A percentile compares a stretch with the other conserved stretches of the same genome.
Evolutionary conservation across 2,888 invertebrate species (phyloP).

Genomic region (Phyllotreta striolata): DNA sequence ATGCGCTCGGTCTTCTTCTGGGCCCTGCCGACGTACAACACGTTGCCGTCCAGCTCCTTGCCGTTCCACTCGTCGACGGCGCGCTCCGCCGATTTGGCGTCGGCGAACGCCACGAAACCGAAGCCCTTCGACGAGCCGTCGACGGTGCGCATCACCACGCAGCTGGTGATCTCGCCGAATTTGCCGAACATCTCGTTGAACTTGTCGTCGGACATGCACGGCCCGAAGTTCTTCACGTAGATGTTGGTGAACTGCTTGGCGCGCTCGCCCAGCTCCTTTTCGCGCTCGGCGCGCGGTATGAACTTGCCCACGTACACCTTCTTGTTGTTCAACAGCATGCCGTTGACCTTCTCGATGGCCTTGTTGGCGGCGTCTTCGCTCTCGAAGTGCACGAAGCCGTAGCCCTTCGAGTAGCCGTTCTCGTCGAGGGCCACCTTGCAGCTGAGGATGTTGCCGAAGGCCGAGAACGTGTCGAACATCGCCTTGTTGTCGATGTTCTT

Average conservation of each 20-base stretch:
- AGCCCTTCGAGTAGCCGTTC: constrained; percentile 92
- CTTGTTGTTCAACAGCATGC: constrained; percentile 97
- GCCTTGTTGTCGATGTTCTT: constrained; percentile 99
- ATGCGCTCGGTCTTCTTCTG: constrained; percentile 98
- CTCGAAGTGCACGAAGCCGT: constrained; percentile 97
- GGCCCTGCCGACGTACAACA: constrained; percentile 94
- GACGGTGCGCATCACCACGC: constrained; percentile 89
- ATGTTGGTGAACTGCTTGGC: constrained; percentile 97
- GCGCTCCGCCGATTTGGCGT: constrained; percentile 92
- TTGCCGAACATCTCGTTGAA: constrained; percentile 89
- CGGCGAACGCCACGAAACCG: constrained; percentile 98
- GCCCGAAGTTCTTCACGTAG: constrained; percentile 97
- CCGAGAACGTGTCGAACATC: constrained; percentile 98
- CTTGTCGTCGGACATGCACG: constrained; percentile 89
- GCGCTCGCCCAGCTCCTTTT: constrained; percentile 95
- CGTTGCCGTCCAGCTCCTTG: constrained; percentile 77
- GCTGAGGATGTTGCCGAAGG: constrained; percentile 97
- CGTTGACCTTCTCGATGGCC: constrained; percentile 98
- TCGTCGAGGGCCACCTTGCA: constrained; percentile 98
- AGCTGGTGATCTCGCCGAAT: constrained; percentile 91
- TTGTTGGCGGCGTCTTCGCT: constrained; percentile 96
- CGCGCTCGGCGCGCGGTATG: constrained; percentile 95
- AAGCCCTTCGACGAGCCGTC: constrained; percentile 95
- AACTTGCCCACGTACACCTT: constrained; percentile 98
- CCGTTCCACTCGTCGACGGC: constrained; percentile 92